Evolutionary conservation across 1,140 invertebrate genomes (phyloP).

Genomic region (Diuraphis noxia): DNA sequence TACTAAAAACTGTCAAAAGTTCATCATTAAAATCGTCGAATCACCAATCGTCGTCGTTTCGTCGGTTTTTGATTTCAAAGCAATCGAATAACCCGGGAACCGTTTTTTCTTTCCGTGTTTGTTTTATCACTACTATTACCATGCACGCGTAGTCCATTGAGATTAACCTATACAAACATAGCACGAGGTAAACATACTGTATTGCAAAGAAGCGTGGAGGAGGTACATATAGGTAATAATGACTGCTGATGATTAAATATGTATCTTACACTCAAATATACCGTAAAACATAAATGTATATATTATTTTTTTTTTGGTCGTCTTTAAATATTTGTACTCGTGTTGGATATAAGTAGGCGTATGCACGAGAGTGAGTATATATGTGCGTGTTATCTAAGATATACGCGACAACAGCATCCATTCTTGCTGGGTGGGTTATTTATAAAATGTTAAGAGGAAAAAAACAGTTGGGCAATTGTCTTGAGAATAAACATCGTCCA

Average conservation of each 20-base stretch:
- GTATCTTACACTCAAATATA: neutral
- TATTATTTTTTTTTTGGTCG: neutral
- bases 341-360: neutral
- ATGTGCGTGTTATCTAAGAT: neutral
- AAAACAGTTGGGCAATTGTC: neutral
- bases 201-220: neutral
- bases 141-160: neutral
- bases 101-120: neutral
- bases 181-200: neutral
- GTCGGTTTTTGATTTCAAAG: neutral
- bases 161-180: neutral
- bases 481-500: neutral
- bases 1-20: neutral
- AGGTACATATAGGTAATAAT: neutral
- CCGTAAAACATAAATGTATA: constrained; percentile 20
- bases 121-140: neutral
- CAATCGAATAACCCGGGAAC: neutral
- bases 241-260: neutral
- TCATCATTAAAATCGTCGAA: too few relatives aligned
- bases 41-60: neutral
- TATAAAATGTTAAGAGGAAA: neutral
- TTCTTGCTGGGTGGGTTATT: neutral
- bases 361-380: too few relatives aligned
- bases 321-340: neutral
- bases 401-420: neutral